Percentiles rank a stretch among this genome's conserved stretches.
phyloP scores from a whole-genome alignment of 1,140 invertebrate species.

The Drosophila busckii region DNA sequence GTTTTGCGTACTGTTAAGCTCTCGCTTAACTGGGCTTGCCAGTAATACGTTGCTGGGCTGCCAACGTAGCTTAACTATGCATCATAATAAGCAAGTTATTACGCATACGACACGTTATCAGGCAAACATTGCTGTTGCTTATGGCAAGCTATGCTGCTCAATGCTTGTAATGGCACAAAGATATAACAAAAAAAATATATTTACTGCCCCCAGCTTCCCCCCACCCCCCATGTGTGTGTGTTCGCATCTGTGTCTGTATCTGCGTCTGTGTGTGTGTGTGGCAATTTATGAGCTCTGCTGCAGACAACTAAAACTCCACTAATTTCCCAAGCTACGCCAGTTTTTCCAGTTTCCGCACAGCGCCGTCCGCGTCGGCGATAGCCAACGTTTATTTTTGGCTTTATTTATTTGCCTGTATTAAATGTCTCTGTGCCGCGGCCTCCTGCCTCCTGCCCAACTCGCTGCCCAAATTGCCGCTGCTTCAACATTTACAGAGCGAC shows the following conservation, averaged over 20 bases:
- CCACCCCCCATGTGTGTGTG: not conserved
- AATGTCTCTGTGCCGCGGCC: constrained; percentile 39
- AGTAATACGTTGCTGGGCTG: not conserved
- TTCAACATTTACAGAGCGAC: constrained; percentile 23
- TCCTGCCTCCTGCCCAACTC: not conserved
- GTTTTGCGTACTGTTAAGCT: constrained; percentile 4
- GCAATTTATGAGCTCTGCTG: constrained; percentile 52
- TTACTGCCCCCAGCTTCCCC: not conserved
- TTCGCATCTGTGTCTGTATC: not conserved
- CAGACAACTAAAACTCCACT: constrained; percentile 63
- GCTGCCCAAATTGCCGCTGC: constrained; percentile 5
- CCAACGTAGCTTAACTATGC: constrained; percentile 36
- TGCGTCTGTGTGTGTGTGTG: constrained; percentile 7
- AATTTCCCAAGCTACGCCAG: constrained; percentile 48
- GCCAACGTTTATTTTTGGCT: constrained; percentile 41
- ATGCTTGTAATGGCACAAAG: constrained; percentile 19
- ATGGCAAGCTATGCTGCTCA: constrained; percentile 60
- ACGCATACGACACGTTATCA: constrained; percentile 60
- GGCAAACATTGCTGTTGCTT: constrained; percentile 26
- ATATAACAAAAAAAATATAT: constrained; percentile 21
- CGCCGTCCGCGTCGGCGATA: constrained; percentile 11
- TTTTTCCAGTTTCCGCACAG: constrained; percentile 32
- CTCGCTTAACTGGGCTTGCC: not conserved
- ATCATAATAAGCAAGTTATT: constrained; percentile 47
- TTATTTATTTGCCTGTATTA: constrained; percentile 71